Evolutionary conservation across 64 coral and sea anemone species (phyloP), one percentile per base, ranked within the genome.

Genomic region (Dendrophyllia cribrosa): DNA sequence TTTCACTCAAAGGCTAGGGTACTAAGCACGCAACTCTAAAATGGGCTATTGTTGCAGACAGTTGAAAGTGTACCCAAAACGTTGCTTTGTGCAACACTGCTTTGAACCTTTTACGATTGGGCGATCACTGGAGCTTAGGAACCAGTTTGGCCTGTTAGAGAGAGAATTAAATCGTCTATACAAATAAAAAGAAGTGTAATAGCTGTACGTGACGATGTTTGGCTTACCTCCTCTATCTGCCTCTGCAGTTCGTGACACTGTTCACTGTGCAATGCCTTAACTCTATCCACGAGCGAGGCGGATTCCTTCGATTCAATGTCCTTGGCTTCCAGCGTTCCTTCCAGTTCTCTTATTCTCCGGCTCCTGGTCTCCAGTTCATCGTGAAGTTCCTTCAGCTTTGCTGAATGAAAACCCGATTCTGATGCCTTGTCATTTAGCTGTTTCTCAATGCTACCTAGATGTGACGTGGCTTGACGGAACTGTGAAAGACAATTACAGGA

Each of bases 151-250:
- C 34, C 34, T 34, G 34, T 34, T 34, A 34, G 2, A 34, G 34
- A 34, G 34, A 34, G 2, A 34, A 34, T 34, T 34, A 2, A 34
- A 34, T 34, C 34, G 34, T 34, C 34, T 34, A 34, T 34, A 1
- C 34, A 34, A 34, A 34, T 34, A 1, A 2, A 34, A 34, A 34
- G 34, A 34, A 34, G 34, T 2, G 34, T 34, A 34, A 34, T 34
- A 34, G 34, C 0, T 34, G 34, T 2, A 34, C 34, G 34, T 34
- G 34, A 34, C 34, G 2, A 34, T 34, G 34, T 34, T 34, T 34
- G 24, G 17, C n/a, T 4, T 49, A 99, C 94, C 97, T 99, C 79
- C 62, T 96, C 97, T 82, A 99, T 99, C 72, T 99, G 97, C 4
- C 17, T 77, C 47, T 99, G 90, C 75, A 99, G 16, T 61, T 99